Evolutionary conservation across 2,888 invertebrate genomes (phyloP), one percentile per base, ranked within the genome.

Genomic region (Hypsopygia costalis): DNA sequence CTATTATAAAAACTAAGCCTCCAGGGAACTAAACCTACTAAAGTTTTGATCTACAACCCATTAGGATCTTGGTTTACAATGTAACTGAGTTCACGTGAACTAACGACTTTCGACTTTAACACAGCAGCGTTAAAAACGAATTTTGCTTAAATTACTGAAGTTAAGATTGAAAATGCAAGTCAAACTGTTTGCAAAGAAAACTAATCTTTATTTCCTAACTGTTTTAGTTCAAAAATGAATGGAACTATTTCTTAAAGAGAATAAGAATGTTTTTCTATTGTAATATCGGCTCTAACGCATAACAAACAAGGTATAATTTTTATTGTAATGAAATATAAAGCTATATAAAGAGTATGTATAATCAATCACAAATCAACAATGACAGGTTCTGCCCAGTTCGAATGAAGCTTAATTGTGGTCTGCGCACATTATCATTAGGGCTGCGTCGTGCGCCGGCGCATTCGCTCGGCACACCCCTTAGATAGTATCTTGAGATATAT

Each of bases 361-460:
- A 83, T 83, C 85, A 83, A 85, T 85, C 82, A 81, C 83, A 85
- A 82, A 82, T 82, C 82, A 81, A 74, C 57, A 73, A 54, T 73
- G 81, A 81, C 78, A 55, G 70, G 76, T 51, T 49, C 81, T 52
- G 78, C 80, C 81, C 83, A 70, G 72, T 69, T 65, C 61, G 70
- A 69, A 69, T 70, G 69, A 65, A 60, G 68, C 64, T 75, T 82
- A 81, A 82, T 83, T 81, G 77, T 73, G 60, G 73, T 70, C 53
- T 46, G 62, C 46, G 62, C 66, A 66, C 65, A 71, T 78, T 71
- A 79, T 79, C 71, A 76, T 78, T 76, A 76, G 70, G 54, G 27
- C 16, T 16, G 16, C 16, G 41, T 43, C 45, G 54, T 58, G 74
- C 72, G 68, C 68, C 44, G 44, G 64, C 67, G 67, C 68, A 69